Evolutionary conservation across 1,140 invertebrate species (phyloP).

Genomic region (Panagrolaimus sp.): DNA sequence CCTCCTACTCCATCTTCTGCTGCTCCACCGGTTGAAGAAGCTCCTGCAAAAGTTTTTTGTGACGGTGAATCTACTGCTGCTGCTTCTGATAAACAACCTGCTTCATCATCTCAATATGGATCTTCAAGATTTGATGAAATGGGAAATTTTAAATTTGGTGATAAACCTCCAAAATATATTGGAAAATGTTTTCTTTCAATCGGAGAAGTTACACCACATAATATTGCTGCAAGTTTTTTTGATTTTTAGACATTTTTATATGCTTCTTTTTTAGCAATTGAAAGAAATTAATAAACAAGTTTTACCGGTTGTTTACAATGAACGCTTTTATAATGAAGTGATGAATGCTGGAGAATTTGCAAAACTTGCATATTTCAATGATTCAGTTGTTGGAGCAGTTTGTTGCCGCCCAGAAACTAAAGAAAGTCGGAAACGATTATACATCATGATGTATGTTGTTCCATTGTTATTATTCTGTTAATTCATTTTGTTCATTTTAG

Average conservation of each 20-base stretch:
- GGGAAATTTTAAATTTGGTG: neutral
- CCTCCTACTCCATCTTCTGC: too few species aligned
- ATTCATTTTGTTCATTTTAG: too few species aligned
- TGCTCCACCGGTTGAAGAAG: too few species aligned
- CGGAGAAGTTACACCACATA: neutral
- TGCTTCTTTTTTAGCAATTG: too few species aligned
- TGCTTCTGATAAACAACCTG: too few species aligned
- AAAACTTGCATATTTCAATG: conserved; percentile 20
- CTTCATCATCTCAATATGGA: neutral
- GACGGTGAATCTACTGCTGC: too few species aligned
- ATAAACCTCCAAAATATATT: neutral
- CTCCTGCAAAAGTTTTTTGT: too few species aligned
- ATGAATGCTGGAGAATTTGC: conserved; percentile 11
- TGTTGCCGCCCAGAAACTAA: conserved; percentile 13
- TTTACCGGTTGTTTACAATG: conserved; percentile 1
- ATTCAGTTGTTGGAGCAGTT: conserved; percentile 14
- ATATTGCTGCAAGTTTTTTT: neutral
- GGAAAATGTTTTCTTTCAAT: neutral
- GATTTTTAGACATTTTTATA: too few species aligned
- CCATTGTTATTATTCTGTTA: too few species aligned
- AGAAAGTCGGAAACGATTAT: conserved; percentile 1
- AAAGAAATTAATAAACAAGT: too few species aligned
- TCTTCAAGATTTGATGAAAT: neutral
- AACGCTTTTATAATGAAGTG: neutral
- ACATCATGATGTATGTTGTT: conserved; percentile 20